Evolutionary conservation across 1,140 invertebrate species (phyloP), one percentile per base, ranked within the genome.

Genomic region (Drosophila persimilis): DNA sequence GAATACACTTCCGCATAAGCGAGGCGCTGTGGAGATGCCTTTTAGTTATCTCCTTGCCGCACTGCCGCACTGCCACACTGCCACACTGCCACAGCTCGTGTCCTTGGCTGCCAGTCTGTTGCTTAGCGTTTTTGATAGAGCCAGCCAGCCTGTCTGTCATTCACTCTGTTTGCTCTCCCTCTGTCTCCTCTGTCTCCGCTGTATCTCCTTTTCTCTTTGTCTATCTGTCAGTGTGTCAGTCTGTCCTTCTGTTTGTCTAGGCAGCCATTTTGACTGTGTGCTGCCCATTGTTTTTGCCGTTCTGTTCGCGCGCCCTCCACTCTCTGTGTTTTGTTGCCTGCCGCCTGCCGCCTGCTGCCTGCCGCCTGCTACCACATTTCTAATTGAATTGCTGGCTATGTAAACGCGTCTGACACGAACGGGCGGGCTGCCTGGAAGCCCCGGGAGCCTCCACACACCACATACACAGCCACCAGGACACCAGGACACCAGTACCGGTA

Each of bases 301-400:
- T 78, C 71, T 73, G 43, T 22, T 67, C 50, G 22, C 35, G 56
- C 24, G 7, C 29, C 22, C 24, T 26, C 24, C 58, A 44, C 4
- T 39, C 35, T 39, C 35, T 39, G 11, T 13, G 11, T 77, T 74
- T 52, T 77, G 75, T 55, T 70, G 54, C 35, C 55, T 81, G 62
- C 66, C 74, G 79, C 35, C 46, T 17, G 17, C 17, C 17, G 17
- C 17, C 47, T 77, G 75, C 51, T 64, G 54, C 35, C 52, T 81
- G 62, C 66, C 74, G 79, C 35, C 46, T 73, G 70, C 70, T 56
- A 76, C 73, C 83, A 73, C 81, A 86, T 60, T 80, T 88, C 74
- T 86, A 88, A 86, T 86, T 86, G 83, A 88, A 88, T 88, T 88
- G 75, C 79, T 72, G 53, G 83, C 83, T 77, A 86, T 76, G 83